Evolutionary conservation across 2,888 invertebrate species (phyloP).

Genomic region (Zaprionus obscuricornis): DNA sequence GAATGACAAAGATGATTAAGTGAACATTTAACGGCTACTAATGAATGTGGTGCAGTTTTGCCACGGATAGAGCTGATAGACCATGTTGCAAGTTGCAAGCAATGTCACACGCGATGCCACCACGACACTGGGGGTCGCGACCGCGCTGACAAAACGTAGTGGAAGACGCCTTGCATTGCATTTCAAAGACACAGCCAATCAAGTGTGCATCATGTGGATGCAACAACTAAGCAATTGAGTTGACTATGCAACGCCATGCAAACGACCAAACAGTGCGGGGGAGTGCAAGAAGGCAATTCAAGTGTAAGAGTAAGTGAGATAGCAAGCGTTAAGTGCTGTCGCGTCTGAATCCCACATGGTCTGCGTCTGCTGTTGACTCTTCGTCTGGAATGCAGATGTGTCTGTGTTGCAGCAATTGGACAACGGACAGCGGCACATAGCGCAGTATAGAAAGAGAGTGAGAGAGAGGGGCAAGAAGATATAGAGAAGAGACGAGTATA

Average conservation of each 20-base stretch:
- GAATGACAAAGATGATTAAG: constrained; percentile 66
- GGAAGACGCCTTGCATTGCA: too few species aligned
- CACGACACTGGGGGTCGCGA: constrained; percentile 67
- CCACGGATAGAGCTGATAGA: constrained; percentile 5
- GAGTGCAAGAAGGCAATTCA: too few species aligned
- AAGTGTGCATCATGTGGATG: constrained; percentile 45
- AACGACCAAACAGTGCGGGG: too few species aligned
- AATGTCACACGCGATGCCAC: constrained; percentile 73
- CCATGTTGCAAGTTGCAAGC: constrained; percentile 35
- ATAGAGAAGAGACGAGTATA: too few species aligned
- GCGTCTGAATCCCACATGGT: constrained; percentile 79
- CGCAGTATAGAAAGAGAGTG: neutral
- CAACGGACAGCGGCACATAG: constrained; percentile 14
- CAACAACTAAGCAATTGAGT: constrained; percentile 30
- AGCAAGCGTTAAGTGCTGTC: constrained; percentile 64
- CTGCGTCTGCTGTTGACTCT: constrained; percentile 58
- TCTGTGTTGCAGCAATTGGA: constrained; percentile 40
- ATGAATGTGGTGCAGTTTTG: constrained; percentile 69
- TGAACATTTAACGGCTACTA: constrained; percentile 77
- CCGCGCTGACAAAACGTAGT: constrained; percentile 55
- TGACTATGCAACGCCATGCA: too few species aligned
- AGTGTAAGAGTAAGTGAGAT: constrained; percentile 43
- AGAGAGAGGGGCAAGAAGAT: too few species aligned
- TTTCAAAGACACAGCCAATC: constrained; percentile 52
- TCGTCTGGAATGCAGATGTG: constrained; percentile 76